Evolutionary conservation across 2,113 vertebrate species (phyloP).

Genomic region (Anhinga anhinga): DNA sequence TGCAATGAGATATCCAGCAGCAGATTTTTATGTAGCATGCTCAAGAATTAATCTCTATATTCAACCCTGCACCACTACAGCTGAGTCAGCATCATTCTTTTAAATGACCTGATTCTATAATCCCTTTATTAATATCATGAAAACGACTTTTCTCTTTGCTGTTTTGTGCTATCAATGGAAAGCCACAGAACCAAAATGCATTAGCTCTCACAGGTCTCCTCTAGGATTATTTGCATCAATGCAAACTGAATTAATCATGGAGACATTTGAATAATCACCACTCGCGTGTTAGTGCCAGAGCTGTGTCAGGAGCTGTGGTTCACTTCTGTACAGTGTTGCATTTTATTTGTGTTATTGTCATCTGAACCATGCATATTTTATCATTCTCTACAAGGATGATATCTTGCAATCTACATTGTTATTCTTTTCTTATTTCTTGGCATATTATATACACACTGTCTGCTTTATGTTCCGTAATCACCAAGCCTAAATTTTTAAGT

Average conservation of each 20-base stretch:
- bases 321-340: background rate
- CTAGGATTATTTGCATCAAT: slow-evolving; percentile 79
- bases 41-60: slow-evolving; percentile 71
- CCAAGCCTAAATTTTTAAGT: slow-evolving; percentile 32
- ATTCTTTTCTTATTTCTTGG: slow-evolving; percentile 16
- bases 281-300: background rate
- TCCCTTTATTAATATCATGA: slow-evolving; percentile 80
- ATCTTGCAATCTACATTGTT: slow-evolving; percentile 32
- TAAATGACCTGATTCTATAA: slow-evolving; percentile 83
- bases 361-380: slow-evolving; percentile 33
- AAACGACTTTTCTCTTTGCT: slow-evolving; percentile 77
- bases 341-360: slow-evolving; percentile 20
- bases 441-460: background rate
- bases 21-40: slow-evolving; percentile 55
- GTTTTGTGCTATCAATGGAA: slow-evolving; percentile 74
- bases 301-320: background rate
- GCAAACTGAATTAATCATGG: slow-evolving; percentile 75
- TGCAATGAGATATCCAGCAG: slow-evolving; percentile 58
- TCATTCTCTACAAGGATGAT: background rate
- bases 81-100: slow-evolving; percentile 79
- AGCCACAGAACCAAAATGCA: slow-evolving; percentile 71
- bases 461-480: slow-evolving; percentile 15
- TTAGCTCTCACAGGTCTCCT: slow-evolving; percentile 67
- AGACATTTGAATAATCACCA: slow-evolving; percentile 68
- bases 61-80: slow-evolving; percentile 42